Evolutionary conservation across 2,113 vertebrate species (phyloP), one percentile per base, ranked within the genome.

Genomic region (Nothobranchius furzeri): DNA sequence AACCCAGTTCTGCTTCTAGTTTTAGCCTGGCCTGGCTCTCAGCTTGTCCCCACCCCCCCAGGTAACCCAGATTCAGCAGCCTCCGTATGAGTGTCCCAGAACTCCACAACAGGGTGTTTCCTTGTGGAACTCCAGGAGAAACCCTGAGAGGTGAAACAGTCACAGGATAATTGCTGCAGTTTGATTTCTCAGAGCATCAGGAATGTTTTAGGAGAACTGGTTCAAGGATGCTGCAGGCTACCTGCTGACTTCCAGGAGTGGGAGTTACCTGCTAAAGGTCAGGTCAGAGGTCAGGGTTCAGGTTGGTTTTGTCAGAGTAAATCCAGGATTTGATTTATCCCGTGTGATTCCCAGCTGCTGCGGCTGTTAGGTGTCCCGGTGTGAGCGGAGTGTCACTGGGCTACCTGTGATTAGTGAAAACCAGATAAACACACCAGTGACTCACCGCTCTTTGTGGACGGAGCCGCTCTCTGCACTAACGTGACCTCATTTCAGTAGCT

Each of bases 81-180:
- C 53, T 64, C 66, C 42, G 30, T 49, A 7, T 49, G 45, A 42
- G 17, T 68, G 62, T 82, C 83, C 81, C 75, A 83, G 77, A 78
- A 75, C 82, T 69, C 69, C 59, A 9, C 64, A 81, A 72, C 72
- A 62, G 79, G 85, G 81, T 79, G 68, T 87, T 85, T 89, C 78
- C 83, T 89, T 72, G 71, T 82, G 78, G 82, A 81, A 78, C 64
- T 71, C 80, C 78, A 72, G 73, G 75, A 85, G 72, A 74, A 84
- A 51, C 79, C 70, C 78, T 66, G 73, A 71, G 71, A 87, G 73
- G 76, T 84, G 69, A 76, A 78, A 74, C 62, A 72, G 79, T 79
- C 48, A 54, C 68, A 58, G 48, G 73, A 69, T 72, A 76, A 76
- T 77, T 73, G 70, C 75, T 62, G 72, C 69, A 69, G 60, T 53